Evolutionary conservation across 2,113 vertebrate genomes (phyloP).

Genomic region (Zapornia atra): DNA sequence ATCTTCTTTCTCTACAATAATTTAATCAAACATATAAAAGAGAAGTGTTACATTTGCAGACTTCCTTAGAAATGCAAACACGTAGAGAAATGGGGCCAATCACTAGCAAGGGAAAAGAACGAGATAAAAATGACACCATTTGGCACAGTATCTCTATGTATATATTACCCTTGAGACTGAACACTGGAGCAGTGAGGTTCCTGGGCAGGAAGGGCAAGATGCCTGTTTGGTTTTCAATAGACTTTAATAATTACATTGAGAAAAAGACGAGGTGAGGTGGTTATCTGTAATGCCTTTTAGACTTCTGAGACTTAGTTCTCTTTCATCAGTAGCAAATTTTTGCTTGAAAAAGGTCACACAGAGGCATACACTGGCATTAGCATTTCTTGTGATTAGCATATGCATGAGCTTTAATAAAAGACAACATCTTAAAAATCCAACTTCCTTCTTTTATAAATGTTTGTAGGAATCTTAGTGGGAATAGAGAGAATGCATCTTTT

Average conservation of each 20-base stretch:
- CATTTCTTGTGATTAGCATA: conserved; percentile 1
- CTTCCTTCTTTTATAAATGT: neutral
- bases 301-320: neutral
- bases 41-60: neutral
- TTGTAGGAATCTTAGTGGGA: neutral
- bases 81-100: neutral
- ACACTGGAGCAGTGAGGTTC: neutral
- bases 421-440: neutral
- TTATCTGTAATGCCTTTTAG: neutral
- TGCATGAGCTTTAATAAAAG: neutral
- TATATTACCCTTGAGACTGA: neutral
- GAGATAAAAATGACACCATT: neutral
- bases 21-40: neutral
- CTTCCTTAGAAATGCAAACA: conserved; percentile 22
- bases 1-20: neutral
- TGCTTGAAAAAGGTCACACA: neutral
- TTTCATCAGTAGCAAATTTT: neutral
- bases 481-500: neutral
- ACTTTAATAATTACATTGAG: neutral
- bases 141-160: neutral
- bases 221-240: neutral
- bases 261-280: neutral
- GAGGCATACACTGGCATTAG: neutral
- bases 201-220: neutral
- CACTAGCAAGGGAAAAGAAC: neutral